Base-by-base conservation (phyloP, 2,888 invertebrate genomes). In the Prenolepis imparis region DNA sequence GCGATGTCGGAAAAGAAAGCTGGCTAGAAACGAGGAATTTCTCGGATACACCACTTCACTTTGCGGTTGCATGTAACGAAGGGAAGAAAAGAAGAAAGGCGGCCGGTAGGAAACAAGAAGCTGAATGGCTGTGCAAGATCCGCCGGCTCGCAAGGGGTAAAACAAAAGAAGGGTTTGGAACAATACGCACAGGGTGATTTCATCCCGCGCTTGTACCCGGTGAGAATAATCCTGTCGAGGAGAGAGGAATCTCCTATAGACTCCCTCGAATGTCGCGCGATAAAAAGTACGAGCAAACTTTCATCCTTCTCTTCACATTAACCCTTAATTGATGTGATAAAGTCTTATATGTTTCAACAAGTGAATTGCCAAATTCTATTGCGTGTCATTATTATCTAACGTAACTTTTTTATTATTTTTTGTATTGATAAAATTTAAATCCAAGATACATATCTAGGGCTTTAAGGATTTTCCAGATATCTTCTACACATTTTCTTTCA, bases 171-270 rank as follows among this genome's bases (percentile, higher is more conserved):
- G 18, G 59, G 32, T 18, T 32, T 24, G 55, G 44, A 72, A 80
- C 78, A 80, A 80, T 80, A 80, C 44, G 78, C 68, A 77, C 36
- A 72, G 48, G 44, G 59, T 80, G 78, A 80, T 80, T 80, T 80
- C 24, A 72, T 61, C 32, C 36, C 24, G 48, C 36, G 59, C 59
- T 57, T 32, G 48, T 52, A 15, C n/a, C n/a, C 44, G 52, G 28
- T 12, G 2, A 21, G 55, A 77, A 59, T 44, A 48, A 48, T 59
- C 18, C 59, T 59, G 21, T 36, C 36, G 44, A 3, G 48, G 6
- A 59, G 48, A 59, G 41, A 44, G 21, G 21, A 41, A n/a, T 66
- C 72, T 82, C 67, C 48, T 39, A 24, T 32, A 12, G 24, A 36
- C 61, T 67, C 77, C 21, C 55, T 73, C 67, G 64, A 64, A 68